A percentile compares a stretch with the other conserved stretches of the same genome.
Evolutionary conservation across 2,113 vertebrate species (phyloP).

Genomic region (Paraplagusia blochii): DNA sequence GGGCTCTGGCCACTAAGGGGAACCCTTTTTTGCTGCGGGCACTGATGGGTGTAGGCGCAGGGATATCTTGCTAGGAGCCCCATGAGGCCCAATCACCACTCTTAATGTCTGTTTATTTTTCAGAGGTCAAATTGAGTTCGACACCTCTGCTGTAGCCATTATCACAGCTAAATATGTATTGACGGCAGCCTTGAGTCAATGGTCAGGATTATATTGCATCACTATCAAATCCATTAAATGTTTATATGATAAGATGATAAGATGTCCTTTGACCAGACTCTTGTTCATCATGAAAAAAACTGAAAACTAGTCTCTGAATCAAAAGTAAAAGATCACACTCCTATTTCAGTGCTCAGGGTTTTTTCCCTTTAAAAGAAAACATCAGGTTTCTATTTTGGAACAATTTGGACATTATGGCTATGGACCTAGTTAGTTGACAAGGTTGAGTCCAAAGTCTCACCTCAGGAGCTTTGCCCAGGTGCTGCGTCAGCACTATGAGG

Average conservation of each 20-base stretch:
- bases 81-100: no score
- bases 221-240: slow-evolving; percentile 30
- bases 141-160: no score
- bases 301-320: not conserved
- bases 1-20: no score
- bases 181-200: slow-evolving; percentile 14
- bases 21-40: no score
- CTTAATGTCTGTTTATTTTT: no score
- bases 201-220: slow-evolving; percentile 24
- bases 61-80: no score
- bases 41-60: no score
- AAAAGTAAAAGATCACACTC: not conserved
- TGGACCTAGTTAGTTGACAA: not conserved
- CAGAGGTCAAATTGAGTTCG: no score
- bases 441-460: slow-evolving; percentile 72
- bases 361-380: no score
- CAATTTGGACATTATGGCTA: slow-evolving; percentile 3
- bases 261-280: no score
- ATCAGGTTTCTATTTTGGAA: not conserved
- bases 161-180: slow-evolving; percentile 19
- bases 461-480: slow-evolving; percentile 92
- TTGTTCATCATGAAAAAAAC: no score
- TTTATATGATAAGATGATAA: slow-evolving; percentile 17
- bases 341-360: no score
- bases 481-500: slow-evolving; percentile 89